Base-by-base conservation (phyloP, 1,140 invertebrate species). In the Brachionus rubens region DNA sequence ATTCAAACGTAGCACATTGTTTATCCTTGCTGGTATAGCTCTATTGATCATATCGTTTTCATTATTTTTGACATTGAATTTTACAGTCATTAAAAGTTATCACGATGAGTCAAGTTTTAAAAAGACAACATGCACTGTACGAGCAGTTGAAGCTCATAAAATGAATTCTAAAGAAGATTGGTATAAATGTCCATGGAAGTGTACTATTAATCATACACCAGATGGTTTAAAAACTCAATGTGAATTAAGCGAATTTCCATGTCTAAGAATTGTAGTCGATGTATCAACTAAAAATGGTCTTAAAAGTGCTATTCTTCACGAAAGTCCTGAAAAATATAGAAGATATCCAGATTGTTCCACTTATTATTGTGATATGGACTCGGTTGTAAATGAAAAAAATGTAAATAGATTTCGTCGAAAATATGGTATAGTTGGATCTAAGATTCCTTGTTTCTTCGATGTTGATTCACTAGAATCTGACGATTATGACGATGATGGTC, bases 361-460 rank as follows among this genome's bases (percentile, higher is more conserved):
- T 54, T 72, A 72, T 72, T 54, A 72, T 50, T 72, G 68, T 54
- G 46, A 72, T 52, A 48, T 33, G 36, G 68, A 72, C 14, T 72
- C 68, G 0, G 68, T 72, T 1, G 68, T 72, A 12, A 72, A 72
- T 54, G 68, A 72, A 19, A 72, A 72, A 26, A 19, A 50, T 19
- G 68, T 72, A 14, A 72, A 72, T 40, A 48, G 46, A 28, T 72
- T 72, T 54, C 26, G 50, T 10, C 48, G 28, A 36, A n/a, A 40
- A 36, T 52, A 72, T 54, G 68, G 68, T 21, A 48, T 41, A 16
- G 50, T 72, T 9, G 68, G 68, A 48, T 33, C 28, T 19, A 50
- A n/a, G 19, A 36, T 36, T 9, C 26, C 43, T 1, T 72, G 68
- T 10, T 72, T 50, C 41, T 72, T 26, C 12, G 50, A 72, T 50